A percentile compares a stretch with the other conserved stretches of the same genome.
These are phyloP conservation scores for Sarcophilus harrisii DNA, from an alignment of 2,797 vertebrate genomes.

Conservation along the genomic window DNA sequence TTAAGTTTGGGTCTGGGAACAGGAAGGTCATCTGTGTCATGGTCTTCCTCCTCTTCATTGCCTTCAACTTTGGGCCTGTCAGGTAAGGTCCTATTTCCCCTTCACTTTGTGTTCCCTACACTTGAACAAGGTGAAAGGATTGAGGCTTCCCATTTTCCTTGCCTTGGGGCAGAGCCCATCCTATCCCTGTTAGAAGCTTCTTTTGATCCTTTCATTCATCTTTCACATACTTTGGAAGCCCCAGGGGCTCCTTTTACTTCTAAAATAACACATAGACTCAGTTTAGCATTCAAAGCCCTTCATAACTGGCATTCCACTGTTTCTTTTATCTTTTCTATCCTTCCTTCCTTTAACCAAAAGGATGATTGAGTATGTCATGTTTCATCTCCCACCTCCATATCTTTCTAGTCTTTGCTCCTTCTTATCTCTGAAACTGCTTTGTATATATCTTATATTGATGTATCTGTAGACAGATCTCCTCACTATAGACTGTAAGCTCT, in stretches of 20 bases:
- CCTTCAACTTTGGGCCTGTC: conserved; percentile 93
- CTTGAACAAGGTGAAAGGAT: background rate
- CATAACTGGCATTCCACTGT: background rate
- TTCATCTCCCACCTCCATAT: background rate
- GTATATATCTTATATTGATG: background rate
- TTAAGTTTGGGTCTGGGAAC: conserved; percentile 87
- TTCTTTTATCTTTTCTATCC: background rate
- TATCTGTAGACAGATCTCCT: background rate
- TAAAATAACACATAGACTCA: background rate
- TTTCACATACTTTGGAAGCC: background rate
- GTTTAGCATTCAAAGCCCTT: background rate
- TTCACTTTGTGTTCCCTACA: background rate
- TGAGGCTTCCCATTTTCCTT: too few relatives aligned
- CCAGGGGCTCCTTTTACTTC: background rate
- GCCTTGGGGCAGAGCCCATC: background rate
- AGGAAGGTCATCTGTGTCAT: conserved; percentile 92
- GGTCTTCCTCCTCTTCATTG: conserved; percentile 92
- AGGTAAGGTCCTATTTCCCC: conserved; percentile 84
- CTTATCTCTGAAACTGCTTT: background rate
- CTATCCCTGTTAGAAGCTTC: background rate
- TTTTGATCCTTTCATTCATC: background rate
- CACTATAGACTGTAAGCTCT: background rate
- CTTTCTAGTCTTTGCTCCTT: background rate
- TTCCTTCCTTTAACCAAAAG: background rate
- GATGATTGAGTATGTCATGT: background rate